Evolutionary conservation across 2,888 invertebrate genomes (phyloP).

Genomic region (Zaprionus obscuricornis): DNA sequence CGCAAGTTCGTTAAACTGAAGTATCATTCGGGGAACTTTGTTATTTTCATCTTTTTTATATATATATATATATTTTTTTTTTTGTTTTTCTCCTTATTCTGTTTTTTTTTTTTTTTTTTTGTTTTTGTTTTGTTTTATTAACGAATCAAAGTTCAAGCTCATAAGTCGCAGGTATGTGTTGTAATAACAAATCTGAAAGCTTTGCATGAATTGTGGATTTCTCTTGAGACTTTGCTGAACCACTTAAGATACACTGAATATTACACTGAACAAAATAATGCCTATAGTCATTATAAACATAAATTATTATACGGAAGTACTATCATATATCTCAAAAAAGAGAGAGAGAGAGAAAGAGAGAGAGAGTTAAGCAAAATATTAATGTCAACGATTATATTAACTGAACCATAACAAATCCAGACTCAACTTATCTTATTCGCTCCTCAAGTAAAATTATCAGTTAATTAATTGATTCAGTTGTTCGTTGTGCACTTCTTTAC

Average conservation of each 20-base stretch:
- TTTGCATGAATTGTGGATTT: conserved; percentile 35
- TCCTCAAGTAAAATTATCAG: conserved; percentile 15
- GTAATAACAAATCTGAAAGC: conserved; percentile 53
- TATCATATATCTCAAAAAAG: too few relatives aligned
- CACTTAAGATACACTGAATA: conserved; percentile 3
- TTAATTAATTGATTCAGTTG: conserved; percentile 41
- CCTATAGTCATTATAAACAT: too few relatives aligned
- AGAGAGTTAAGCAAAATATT: too few relatives aligned
- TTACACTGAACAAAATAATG: conserved; percentile 41
- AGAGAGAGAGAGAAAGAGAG: too few relatives aligned
- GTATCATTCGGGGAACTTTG: conserved; percentile 63
- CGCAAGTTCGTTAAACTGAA: conserved; percentile 71
- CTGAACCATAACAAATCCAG: background rate
- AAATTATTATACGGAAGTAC: too few relatives aligned
- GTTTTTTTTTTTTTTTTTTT: background rate
- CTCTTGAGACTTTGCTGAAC: background rate
- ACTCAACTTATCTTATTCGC: background rate
- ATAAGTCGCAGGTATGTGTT: conserved; percentile 32
- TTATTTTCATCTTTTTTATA: conserved; percentile 17
- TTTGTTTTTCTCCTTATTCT: background rate
- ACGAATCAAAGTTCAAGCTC: conserved; percentile 60
- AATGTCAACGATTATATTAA: too few relatives aligned
- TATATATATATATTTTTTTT: too few relatives aligned
- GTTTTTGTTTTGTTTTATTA: conserved; percentile 25
- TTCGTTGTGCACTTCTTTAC: background rate